A percentile compares a stretch with the other conserved stretches of the same genome.
Evolutionary conservation across 1,140 invertebrate genomes (phyloP).

Genomic region (Heliconius himera): DNA sequence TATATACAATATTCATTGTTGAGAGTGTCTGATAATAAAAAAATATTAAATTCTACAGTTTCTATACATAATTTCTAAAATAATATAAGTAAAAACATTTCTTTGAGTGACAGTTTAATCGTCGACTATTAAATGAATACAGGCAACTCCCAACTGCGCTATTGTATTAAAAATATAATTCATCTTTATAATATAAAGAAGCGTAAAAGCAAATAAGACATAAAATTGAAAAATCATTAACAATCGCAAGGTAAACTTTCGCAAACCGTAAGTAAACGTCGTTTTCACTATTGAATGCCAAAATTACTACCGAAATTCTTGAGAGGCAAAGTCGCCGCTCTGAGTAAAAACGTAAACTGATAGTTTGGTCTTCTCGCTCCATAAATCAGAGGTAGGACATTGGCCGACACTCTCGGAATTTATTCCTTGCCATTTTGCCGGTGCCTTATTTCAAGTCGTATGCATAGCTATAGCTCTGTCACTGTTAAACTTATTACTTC

Average conservation of each 20-base stretch:
- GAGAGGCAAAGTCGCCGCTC: slow-evolving; percentile 40
- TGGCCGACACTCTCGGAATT: slow-evolving; percentile 68
- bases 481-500: slow-evolving; percentile 57
- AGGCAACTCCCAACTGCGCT: not conserved
- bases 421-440: slow-evolving; percentile 58
- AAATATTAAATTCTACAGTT: not conserved
- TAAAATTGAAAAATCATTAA: not conserved
- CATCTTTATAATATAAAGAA: not conserved
- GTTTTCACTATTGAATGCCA: slow-evolving; percentile 50
- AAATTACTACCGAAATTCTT: slow-evolving; percentile 57
- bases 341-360: slow-evolving; percentile 69
- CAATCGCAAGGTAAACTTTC: slow-evolving; percentile 2
- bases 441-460: slow-evolving; percentile 60
- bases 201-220: slow-evolving; percentile 3
- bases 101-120: no score
- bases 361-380: slow-evolving; percentile 71
- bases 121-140: no score
- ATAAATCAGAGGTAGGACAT: slow-evolving; percentile 74
- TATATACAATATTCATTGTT: not conserved
- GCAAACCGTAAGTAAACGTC: slow-evolving; percentile 35
- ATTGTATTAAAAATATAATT: not conserved
- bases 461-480: slow-evolving; percentile 57
- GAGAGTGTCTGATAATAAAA: not conserved
- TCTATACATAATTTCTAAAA: not conserved
- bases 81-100: not conserved